Conservation (phyloP, 2,797 vertebrate species). For the Sorex maritimensis region DNA sequence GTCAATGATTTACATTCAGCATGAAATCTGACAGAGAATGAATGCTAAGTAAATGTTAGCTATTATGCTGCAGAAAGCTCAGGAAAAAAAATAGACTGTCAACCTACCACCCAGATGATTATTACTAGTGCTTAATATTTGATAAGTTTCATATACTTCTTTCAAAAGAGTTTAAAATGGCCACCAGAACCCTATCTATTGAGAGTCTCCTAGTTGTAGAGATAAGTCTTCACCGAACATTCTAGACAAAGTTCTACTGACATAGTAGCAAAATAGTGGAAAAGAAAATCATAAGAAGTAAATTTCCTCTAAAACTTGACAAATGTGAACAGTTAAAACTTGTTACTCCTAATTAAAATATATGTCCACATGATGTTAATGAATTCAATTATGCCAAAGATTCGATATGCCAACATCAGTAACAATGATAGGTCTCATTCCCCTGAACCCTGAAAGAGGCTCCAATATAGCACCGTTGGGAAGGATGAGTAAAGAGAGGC, state of each 20-base stretch:
- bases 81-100: too few relatives aligned
- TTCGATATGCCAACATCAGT: too few relatives aligned
- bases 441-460: too few relatives aligned
- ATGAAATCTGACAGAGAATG: too few relatives aligned
- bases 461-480: too few relatives aligned
- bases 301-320: not conserved
- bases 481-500: too few relatives aligned
- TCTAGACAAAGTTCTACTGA: not conserved
- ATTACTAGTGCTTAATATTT: constrained; percentile 52
- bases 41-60: too few relatives aligned
- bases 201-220: not conserved
- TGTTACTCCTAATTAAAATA: not conserved
- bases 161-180: constrained; percentile 33
- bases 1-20: too few relatives aligned
- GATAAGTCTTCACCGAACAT: not conserved
- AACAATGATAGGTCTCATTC: too few relatives aligned
- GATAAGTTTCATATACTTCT: not conserved
- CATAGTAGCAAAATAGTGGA: not conserved
- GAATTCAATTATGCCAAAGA: not conserved
- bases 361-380: not conserved
- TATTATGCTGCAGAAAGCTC: too few relatives aligned
- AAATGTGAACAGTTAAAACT: not conserved
- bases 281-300: not conserved
- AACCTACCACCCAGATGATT: not conserved
- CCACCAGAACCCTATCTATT: not conserved